Evolutionary conservation across 1,140 invertebrate species (phyloP).

Genomic region (Lepidurus couesii): DNA sequence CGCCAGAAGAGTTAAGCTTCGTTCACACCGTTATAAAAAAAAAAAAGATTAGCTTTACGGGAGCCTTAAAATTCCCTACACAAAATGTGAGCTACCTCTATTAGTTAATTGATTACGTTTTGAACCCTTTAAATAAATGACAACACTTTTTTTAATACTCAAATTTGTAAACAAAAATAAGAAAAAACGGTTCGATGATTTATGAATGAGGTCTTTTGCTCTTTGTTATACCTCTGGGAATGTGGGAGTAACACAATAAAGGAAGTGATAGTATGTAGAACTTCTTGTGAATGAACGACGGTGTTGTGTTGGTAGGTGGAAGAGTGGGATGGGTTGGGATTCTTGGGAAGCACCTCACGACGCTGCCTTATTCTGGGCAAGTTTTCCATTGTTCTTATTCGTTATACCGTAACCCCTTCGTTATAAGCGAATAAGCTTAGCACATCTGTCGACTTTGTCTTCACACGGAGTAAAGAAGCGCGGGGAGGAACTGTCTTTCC

Average conservation of each 20-base stretch:
- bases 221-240: not conserved
- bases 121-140: not conserved
- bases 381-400: not conserved
- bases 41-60: too few species aligned
- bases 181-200: not conserved
- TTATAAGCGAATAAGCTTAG: not conserved
- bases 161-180: not conserved
- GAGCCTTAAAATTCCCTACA: too few species aligned
- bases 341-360: not conserved
- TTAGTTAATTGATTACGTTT: not conserved
- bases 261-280: not conserved
- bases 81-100: too few species aligned
- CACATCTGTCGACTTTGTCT: not conserved
- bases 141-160: not conserved
- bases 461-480: not conserved
- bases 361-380: not conserved
- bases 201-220: slow-evolving; percentile 15
- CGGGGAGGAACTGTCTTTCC: too few species aligned
- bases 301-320: not conserved
- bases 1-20: too few species aligned
- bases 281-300: not conserved
- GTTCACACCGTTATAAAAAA: too few species aligned
- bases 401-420: not conserved
- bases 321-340: not conserved
- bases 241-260: slow-evolving; percentile 5